A percentile compares a stretch with the other conserved stretches of the same genome.
phyloP scores from a whole-genome alignment of 2,888 invertebrate species.

The Octodonta nipae region DNA sequence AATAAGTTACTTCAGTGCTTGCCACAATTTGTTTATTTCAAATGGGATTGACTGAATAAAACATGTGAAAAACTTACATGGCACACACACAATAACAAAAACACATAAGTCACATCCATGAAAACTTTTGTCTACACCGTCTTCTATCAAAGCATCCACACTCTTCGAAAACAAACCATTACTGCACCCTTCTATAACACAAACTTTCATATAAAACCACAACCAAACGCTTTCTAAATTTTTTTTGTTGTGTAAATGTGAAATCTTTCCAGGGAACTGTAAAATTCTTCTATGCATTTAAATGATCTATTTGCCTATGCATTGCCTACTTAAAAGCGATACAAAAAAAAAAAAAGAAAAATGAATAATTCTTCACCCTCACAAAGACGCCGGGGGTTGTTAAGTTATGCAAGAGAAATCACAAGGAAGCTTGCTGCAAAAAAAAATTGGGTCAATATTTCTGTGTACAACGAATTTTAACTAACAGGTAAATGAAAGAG shows the following conservation, averaged over 20 bases:
- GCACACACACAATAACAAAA: no score
- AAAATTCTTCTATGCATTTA: conserved; percentile 37
- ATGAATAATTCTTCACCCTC: conserved; percentile 21
- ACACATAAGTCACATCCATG: no score
- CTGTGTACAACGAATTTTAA: conserved; percentile 13
- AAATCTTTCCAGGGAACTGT: conserved; percentile 31
- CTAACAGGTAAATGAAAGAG: conserved; percentile 15
- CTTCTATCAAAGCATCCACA: no score
- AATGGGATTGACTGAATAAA: no score
- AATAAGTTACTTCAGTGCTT: no score
- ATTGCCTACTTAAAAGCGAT: conserved; percentile 12
- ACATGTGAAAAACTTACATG: no score
- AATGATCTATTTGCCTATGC: conserved; percentile 32
- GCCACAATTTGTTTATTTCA: no score
- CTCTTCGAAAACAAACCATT: conserved; percentile 6
- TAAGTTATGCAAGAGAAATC: no score
- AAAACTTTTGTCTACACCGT: no score
- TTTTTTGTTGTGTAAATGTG: conserved; percentile 27
- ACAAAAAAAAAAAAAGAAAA: conserved; percentile 21
- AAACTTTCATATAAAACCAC: conserved; percentile 21
- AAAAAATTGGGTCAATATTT: conserved; percentile 25
- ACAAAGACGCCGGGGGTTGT: conserved; percentile 6
- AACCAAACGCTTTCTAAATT: conserved; percentile 31
- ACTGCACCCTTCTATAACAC: conserved; percentile 2
- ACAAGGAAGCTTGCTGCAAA: no score